These are phyloP conservation scores for Cephus pulcher DNA, from an alignment of 2,888 invertebrate species.

Conservation along the genomic window DNA sequence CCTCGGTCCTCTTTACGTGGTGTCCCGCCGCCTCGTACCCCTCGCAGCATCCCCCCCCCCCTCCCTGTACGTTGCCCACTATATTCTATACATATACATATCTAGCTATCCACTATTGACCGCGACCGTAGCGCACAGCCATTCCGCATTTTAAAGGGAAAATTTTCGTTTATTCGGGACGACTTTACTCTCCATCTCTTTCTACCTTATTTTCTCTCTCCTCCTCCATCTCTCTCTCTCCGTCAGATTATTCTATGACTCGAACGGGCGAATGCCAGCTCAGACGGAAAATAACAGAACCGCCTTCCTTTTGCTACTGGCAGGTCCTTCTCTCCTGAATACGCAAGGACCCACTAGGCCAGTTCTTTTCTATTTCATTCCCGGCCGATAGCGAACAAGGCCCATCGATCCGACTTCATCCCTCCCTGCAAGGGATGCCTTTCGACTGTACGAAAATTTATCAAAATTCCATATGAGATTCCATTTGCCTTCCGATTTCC, in stretches of 20 bases:
- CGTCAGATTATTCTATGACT: conserved; percentile 57
- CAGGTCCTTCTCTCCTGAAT: conserved; percentile 51
- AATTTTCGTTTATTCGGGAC: conserved; percentile 61
- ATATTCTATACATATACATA: not conserved
- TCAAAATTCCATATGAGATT: not conserved
- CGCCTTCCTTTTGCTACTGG: conserved; percentile 55
- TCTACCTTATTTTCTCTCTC: conserved; percentile 25
- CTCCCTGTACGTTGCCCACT: not conserved
- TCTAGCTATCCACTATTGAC: conserved; percentile 43
- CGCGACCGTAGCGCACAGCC: conserved; percentile 44
- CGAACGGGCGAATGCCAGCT: conserved; percentile 55
- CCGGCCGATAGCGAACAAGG: not conserved
- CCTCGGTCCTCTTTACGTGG: not conserved
- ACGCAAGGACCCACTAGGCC: not conserved
- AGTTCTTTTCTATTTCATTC: not conserved
- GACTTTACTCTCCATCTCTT: conserved; percentile 38
- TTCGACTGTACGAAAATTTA: not conserved
- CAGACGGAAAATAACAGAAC: conserved; percentile 66
- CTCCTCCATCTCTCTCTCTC: conserved; percentile 19
- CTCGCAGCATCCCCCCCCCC: not conserved
- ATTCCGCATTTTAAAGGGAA: conserved; percentile 65
- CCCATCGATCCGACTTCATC: not conserved
- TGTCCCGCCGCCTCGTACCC: not conserved
- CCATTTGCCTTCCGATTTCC: not conserved
- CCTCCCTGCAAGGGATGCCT: not conserved